These are phyloP conservation scores for Jaculus jaculus DNA, from an alignment of 2,113 vertebrate genomes.

Conservation along the genomic window DNA sequence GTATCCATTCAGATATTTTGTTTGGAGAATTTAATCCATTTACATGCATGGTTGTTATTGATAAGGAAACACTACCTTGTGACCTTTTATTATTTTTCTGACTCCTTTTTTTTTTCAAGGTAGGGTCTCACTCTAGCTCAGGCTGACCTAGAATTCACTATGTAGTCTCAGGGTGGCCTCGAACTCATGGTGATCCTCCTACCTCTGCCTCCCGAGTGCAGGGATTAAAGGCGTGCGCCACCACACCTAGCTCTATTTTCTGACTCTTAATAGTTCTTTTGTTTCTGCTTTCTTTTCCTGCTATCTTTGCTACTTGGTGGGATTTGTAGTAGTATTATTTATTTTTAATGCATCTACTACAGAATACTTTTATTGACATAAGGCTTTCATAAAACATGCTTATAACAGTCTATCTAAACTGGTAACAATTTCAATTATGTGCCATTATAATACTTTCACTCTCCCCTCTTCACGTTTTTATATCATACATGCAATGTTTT, in stretches of 20 bases:
- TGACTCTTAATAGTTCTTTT: background rate
- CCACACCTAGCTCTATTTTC: too few relatives aligned
- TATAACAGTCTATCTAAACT: background rate
- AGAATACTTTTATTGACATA: background rate
- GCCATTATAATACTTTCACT: background rate
- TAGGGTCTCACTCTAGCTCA: too few relatives aligned
- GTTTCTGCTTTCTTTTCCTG: background rate
- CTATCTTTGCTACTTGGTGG: background rate
- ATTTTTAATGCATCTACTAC: background rate
- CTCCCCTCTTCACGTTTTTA: background rate
- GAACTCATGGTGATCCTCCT: too few relatives aligned
- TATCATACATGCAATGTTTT: background rate
- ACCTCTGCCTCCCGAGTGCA: too few relatives aligned
- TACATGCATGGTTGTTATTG: background rate
- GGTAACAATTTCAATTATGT: background rate
- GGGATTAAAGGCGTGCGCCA: too few relatives aligned
- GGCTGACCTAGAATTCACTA: too few relatives aligned
- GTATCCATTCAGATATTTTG: background rate
- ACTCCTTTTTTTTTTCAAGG: too few relatives aligned
- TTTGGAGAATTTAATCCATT: background rate
- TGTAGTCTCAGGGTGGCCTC: too few relatives aligned
- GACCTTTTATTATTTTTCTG: background rate
- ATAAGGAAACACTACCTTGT: background rate
- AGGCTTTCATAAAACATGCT: background rate
- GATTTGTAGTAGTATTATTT: background rate